Evolutionary conservation across 2,888 invertebrate genomes (phyloP).

Genomic region (Gastrophysa polygoni): DNA sequence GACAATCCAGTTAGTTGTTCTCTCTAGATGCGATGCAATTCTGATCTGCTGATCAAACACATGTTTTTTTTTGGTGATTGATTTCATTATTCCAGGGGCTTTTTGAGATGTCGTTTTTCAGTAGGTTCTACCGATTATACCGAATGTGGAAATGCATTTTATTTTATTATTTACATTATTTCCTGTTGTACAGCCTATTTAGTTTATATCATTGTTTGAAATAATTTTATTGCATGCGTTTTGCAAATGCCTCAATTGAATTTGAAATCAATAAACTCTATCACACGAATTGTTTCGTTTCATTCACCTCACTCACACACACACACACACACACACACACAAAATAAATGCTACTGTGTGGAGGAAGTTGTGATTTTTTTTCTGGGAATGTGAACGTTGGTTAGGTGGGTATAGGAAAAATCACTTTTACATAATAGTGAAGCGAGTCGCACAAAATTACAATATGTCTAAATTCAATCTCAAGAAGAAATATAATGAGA

Average conservation of each 20-base stretch:
- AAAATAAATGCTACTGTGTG: no score
- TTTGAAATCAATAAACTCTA: constrained; percentile 57
- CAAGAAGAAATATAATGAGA: no score
- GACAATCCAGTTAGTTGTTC: constrained; percentile 46
- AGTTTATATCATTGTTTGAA: constrained; percentile 19
- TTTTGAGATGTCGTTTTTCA: constrained; percentile 22
- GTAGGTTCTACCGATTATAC: constrained; percentile 15
- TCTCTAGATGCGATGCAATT: constrained; percentile 53
- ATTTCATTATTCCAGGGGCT: constrained; percentile 56
- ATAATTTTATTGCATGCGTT: constrained; percentile 20
- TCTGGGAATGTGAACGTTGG: no score
- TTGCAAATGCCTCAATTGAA: constrained; percentile 47
- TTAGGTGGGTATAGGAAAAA: no score
- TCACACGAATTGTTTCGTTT: constrained; percentile 31
- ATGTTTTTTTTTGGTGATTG: constrained; percentile 53
- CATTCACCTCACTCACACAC: no score
- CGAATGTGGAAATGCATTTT: constrained; percentile 16
- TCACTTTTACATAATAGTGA: no score
- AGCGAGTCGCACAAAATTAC: no score
- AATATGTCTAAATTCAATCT: no score
- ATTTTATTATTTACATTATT: constrained; percentile 19
- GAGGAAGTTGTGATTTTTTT: no score
- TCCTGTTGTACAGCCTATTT: constrained; percentile 14
- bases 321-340: no score
- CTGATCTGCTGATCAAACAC: constrained; percentile 55